These are phyloP conservation scores for Caenorhabditis sp. DNA, from an alignment of 2,888 invertebrate genomes.

Conservation along the genomic window DNA sequence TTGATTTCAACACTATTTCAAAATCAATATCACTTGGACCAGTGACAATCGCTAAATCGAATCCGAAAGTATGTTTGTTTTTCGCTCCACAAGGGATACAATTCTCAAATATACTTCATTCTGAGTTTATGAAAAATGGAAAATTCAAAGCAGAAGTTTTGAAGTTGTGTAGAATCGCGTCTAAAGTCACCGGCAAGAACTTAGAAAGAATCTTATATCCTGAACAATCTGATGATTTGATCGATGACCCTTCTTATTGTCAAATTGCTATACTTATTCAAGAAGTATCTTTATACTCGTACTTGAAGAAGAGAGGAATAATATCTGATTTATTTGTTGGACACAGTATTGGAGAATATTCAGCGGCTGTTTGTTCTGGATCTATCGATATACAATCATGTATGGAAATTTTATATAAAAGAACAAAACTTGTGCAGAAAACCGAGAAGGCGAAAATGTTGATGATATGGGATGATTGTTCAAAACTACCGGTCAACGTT, in stretches of 20 bases:
- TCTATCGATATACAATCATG: slow-evolving; percentile 23
- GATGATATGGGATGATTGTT: slow-evolving; percentile 40
- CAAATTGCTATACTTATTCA: slow-evolving; percentile 56
- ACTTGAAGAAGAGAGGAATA: slow-evolving; percentile 35
- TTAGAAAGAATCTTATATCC: slow-evolving; percentile 5
- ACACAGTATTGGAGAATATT: slow-evolving; percentile 66
- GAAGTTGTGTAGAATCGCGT: slow-evolving; percentile 20
- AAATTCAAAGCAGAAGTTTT: slow-evolving; percentile 10
- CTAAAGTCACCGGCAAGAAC: not conserved
- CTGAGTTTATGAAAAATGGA: slow-evolving; percentile 13
- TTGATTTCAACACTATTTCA: not conserved
- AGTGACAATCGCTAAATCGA: not conserved
- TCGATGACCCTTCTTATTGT: slow-evolving; percentile 27
- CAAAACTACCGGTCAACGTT: slow-evolving; percentile 39
- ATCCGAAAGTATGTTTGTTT: slow-evolving; percentile 51
- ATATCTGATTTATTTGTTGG: slow-evolving; percentile 47
- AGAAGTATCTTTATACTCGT: slow-evolving; percentile 33
- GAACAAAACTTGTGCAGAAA: slow-evolving; percentile 44
- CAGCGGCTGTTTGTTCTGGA: slow-evolving; percentile 46
- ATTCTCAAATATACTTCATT: slow-evolving; percentile 50
- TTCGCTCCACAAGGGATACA: slow-evolving; percentile 66
- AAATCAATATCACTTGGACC: not conserved
- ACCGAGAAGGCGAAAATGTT: slow-evolving; percentile 61
- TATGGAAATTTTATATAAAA: slow-evolving; percentile 39
- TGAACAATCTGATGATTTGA: slow-evolving; percentile 12